These are phyloP conservation scores for Temnothorax rugatulus DNA, from an alignment of 2,888 invertebrate species.

Conservation along the genomic window DNA sequence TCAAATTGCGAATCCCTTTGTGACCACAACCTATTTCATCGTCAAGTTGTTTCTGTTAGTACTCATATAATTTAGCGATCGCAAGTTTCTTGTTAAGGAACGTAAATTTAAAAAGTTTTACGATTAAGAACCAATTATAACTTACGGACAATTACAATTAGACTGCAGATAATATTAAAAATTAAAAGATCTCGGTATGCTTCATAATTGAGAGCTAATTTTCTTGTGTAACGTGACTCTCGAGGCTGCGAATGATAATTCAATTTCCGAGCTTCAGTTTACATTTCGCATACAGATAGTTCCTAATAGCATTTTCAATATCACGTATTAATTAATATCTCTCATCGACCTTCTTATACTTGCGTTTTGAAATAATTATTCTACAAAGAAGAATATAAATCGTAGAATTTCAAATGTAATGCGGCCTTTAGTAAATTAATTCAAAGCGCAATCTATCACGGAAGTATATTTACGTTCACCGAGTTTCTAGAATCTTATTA, in stretches of 20 bases:
- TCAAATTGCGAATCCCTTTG: background rate
- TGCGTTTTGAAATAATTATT: background rate
- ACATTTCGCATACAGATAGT: background rate
- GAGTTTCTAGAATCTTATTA: background rate
- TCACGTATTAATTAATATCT: constrained; percentile 5
- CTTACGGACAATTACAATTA: background rate
- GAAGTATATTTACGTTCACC: background rate
- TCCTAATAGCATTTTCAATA: background rate
- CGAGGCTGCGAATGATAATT: background rate
- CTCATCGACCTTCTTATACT: background rate
- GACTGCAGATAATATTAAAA: background rate
- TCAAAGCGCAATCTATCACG: background rate
- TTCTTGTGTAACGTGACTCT: background rate
- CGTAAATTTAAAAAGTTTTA: background rate
- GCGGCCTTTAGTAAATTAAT: background rate
- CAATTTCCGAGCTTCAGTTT: background rate
- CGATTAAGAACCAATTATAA: background rate
- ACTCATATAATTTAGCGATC: background rate
- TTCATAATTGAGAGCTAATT: background rate
- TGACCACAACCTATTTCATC: background rate
- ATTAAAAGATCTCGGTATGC: background rate
- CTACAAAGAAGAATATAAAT: background rate
- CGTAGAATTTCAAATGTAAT: background rate
- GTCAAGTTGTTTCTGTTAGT: background rate
- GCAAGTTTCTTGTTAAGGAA: background rate